Percentiles rank a stretch among this genome's conserved stretches.
These are phyloP conservation scores for Prochilodus magdalenae DNA, from an alignment of 2,113 vertebrate genomes.

Conservation along the genomic window DNA sequence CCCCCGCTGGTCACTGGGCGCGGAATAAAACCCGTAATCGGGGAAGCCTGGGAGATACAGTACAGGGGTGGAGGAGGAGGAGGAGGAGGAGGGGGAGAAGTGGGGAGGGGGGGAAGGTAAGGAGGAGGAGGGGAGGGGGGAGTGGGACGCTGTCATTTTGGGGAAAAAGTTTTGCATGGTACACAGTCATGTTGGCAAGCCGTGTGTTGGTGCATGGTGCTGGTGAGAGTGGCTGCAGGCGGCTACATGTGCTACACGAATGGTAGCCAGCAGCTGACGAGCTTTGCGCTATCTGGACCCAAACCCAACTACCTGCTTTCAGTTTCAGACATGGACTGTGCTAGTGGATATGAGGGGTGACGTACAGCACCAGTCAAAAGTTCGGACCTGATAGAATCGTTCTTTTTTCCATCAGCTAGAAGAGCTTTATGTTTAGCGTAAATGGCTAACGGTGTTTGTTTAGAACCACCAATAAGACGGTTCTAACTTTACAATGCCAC, in stretches of 20 bases:
- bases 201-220: conserved; percentile 15
- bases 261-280: neutral
- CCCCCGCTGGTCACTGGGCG: conserved; percentile 85
- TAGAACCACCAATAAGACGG: too few species aligned
- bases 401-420: too few species aligned
- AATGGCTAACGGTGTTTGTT: too few species aligned
- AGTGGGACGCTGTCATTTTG: conserved; percentile 77
- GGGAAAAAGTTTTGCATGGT: conserved; percentile 68
- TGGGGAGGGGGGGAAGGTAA: conserved; percentile 57
- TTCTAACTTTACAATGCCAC: too few species aligned
- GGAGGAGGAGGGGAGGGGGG: conserved; percentile 62
- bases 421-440: too few species aligned
- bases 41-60: conserved; percentile 83
- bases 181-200: conserved; percentile 68
- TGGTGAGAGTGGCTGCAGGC: conserved; percentile 34
- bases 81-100: conserved; percentile 57
- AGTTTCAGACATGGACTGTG: neutral
- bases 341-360: neutral
- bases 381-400: neutral
- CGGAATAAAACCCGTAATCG: conserved; percentile 88
- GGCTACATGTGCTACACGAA: neutral
- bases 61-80: conserved; percentile 64
- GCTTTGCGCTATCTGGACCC: neutral
- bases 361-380: neutral
- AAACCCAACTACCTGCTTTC: neutral